Evolutionary conservation across 1,140 invertebrate genomes (phyloP).

Genomic region (Metaphire vulgaris): DNA sequence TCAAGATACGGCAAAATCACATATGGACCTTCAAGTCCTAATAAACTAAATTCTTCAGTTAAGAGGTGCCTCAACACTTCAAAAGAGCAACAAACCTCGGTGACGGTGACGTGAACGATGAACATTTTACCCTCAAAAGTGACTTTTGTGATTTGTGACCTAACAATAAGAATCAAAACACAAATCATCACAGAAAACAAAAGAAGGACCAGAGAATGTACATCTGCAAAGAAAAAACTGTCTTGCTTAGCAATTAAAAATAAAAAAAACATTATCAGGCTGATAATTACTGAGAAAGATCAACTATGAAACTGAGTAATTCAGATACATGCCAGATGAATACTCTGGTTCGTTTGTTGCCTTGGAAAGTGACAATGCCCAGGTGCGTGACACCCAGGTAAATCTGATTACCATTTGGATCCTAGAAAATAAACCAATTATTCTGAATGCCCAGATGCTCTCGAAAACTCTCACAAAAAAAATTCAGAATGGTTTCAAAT

Average conservation of each 20-base stretch:
- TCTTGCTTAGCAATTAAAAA: not conserved
- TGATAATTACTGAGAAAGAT: not conserved
- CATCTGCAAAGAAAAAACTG: not conserved
- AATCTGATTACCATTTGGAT: constrained; percentile 78
- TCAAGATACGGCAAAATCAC: no score
- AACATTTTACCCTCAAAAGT: constrained; percentile 98
- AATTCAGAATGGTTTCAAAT: no score
- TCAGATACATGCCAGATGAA: constrained; percentile 75
- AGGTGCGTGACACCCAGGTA: constrained; percentile 91
- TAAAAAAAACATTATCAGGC: not conserved
- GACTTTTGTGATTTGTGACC: constrained; percentile 81
- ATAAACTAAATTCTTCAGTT: no score
- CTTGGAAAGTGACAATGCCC: constrained; percentile 89
- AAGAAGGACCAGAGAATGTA: no score
- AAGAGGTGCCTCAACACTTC: no score
- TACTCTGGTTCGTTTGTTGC: constrained; percentile 81
- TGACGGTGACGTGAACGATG: constrained; percentile 76
- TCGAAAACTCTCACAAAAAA: no score
- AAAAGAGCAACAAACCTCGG: no score
- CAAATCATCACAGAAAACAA: not conserved
- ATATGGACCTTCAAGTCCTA: no score
- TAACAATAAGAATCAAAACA: constrained; percentile 34
- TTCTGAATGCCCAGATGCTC: no score
- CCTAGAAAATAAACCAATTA: constrained; percentile 63
- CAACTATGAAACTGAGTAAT: no score